Evolutionary conservation across 2,888 invertebrate genomes (phyloP).

Genomic region (Pseudolycoriella hygida): DNA sequence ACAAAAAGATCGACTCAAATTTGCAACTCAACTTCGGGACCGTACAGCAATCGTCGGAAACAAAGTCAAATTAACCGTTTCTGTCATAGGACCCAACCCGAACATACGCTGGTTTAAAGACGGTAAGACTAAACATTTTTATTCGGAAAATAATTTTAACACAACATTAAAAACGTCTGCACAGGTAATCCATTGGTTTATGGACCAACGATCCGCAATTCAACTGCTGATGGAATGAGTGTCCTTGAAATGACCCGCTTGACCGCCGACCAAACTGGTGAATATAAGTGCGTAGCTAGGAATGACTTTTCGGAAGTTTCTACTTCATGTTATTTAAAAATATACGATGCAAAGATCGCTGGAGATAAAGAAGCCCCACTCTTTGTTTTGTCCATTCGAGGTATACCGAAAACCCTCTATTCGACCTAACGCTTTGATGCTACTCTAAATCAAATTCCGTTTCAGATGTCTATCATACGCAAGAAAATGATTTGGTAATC

Average conservation of each 20-base stretch:
- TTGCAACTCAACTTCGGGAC: slow-evolving; percentile 60
- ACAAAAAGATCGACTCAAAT: slow-evolving; percentile 30
- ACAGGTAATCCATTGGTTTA: slow-evolving; percentile 34
- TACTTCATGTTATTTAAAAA: slow-evolving; percentile 48
- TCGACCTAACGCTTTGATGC: no score
- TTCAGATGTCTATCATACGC: slow-evolving; percentile 50
- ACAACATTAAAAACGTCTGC: no score
- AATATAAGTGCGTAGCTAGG: slow-evolving; percentile 62
- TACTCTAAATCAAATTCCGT: slow-evolving; percentile 28
- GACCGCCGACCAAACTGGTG: slow-evolving; percentile 50
- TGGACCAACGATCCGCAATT: slow-evolving; percentile 38
- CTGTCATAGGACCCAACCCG: slow-evolving; percentile 53
- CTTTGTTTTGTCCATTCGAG: slow-evolving; percentile 39
- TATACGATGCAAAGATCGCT: slow-evolving; percentile 23
- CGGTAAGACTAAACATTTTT: no score
- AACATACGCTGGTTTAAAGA: slow-evolving; percentile 60
- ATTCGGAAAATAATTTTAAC: no score
- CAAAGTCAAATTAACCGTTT: slow-evolving; percentile 59
- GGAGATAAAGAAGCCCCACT: slow-evolving; percentile 27
- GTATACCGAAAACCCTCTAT: no score
- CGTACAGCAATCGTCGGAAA: slow-evolving; percentile 58
- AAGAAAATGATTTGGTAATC: slow-evolving; percentile 55
- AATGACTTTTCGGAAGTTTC: slow-evolving; percentile 55
- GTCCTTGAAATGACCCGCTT: slow-evolving; percentile 55
- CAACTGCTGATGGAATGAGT: slow-evolving; percentile 48